Percentiles rank a stretch among this genome's conserved stretches.
phyloP scores from a whole-genome alignment of 2,888 invertebrate species.

The Clanis bilineata region DNA sequence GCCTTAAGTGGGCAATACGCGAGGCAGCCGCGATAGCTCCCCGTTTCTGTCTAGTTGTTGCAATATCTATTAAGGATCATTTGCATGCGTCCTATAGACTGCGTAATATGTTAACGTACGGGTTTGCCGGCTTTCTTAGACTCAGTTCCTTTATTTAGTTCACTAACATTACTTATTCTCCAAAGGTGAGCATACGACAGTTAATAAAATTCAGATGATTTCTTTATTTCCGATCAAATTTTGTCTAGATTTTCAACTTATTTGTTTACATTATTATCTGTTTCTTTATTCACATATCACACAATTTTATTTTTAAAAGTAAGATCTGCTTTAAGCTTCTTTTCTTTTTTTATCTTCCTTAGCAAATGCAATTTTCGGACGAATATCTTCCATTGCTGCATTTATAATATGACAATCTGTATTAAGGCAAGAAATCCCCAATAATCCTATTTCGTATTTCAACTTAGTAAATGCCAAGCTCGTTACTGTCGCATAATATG shows the following conservation, averaged over 20 bases:
- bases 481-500: neutral
- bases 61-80: constrained; percentile 42
- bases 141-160: neutral
- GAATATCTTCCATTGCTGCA: too few species aligned
- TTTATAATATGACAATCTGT: too few species aligned
- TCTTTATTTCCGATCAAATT: too few species aligned
- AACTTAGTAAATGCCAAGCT: neutral
- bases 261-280: too few species aligned
- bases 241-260: too few species aligned
- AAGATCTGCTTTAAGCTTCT: too few species aligned
- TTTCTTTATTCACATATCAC: too few species aligned
- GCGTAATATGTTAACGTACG: constrained; percentile 2
- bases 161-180: neutral
- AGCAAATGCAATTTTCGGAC: too few species aligned
- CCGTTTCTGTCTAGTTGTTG: constrained; percentile 25
- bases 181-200: neutral
- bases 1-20: constrained; percentile 23
- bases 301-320: too few species aligned
- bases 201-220: too few species aligned
- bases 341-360: too few species aligned
- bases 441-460: neutral
- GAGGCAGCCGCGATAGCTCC: constrained; percentile 15
- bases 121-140: constrained; percentile 4
- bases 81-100: constrained; percentile 36
- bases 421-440: neutral